Percentiles rank a stretch among this genome's conserved stretches.
phyloP scores from a whole-genome alignment of 2,797 vertebrate species.

The Propithecus perrieri region DNA sequence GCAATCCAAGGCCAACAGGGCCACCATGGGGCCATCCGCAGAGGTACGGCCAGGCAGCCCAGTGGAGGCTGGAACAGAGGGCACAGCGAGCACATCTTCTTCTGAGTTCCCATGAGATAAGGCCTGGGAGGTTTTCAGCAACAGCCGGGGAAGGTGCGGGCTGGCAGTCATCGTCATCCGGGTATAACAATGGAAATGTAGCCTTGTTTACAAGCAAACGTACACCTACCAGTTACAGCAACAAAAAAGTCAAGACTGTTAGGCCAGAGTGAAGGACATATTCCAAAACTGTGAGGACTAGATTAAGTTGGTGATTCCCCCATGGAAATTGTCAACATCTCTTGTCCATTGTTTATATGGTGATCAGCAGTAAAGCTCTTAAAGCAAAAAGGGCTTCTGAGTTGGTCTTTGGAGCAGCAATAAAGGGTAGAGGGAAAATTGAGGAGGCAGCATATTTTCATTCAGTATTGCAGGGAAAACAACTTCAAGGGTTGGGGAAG shows the following conservation, averaged over 20 bases:
- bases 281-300: neutral
- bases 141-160: neutral
- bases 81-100: neutral
- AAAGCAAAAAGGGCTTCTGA: neutral
- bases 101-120: neutral
- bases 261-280: neutral
- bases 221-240: neutral
- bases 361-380: neutral
- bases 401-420: neutral
- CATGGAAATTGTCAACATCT: neutral
- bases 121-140: neutral
- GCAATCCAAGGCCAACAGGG: neutral
- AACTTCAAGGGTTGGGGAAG: neutral
- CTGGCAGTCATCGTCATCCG: neutral
- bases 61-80: neutral
- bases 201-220: neutral
- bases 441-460: neutral
- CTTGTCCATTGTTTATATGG: neutral
- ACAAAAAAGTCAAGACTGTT: neutral
- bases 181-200: neutral
- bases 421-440: neutral
- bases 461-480: neutral
- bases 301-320: neutral
- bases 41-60: fast-evolving
- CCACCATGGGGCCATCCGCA: neutral